These are phyloP conservation scores for Steatocranus sp. DNA, from an alignment of 2,797 vertebrate genomes.

Conservation along the genomic window DNA sequence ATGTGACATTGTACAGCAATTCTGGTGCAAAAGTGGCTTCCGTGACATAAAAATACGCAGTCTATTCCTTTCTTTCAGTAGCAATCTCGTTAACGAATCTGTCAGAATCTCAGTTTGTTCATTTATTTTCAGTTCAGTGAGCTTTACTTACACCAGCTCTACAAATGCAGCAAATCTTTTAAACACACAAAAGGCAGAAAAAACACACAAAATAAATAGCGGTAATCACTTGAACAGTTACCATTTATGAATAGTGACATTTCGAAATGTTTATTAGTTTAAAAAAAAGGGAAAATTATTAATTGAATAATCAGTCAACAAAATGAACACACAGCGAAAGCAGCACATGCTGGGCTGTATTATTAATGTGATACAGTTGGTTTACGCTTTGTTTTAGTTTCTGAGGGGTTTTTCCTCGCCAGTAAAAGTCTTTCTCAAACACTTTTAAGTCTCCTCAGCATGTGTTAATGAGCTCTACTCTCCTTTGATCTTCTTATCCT, in stretches of 20 bases:
- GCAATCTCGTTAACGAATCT: neutral
- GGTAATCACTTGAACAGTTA: neutral
- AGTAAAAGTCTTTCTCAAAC: neutral
- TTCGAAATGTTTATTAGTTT: conserved; percentile 27
- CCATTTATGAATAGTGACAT: conserved; percentile 29
- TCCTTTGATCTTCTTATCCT: conserved; percentile 44
- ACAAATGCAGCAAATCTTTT: neutral
- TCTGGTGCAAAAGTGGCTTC: neutral
- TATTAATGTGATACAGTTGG: conserved; percentile 21
- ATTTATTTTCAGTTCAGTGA: neutral
- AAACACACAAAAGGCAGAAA: neutral
- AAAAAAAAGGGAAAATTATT: conserved; percentile 1
- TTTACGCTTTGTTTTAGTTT: conserved; percentile 27
- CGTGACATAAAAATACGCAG: neutral
- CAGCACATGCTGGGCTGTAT: conserved; percentile 9
- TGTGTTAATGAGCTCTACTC: conserved; percentile 28
- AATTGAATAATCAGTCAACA: conserved; percentile 46
- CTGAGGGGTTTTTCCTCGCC: neutral
- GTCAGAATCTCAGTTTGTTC: neutral
- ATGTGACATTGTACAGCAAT: conserved; percentile 2
- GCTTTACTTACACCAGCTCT: neutral
- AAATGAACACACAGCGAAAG: conserved; percentile 35
- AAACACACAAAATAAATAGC: neutral
- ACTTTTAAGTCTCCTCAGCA: conserved; percentile 18
- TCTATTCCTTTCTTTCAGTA: neutral